Conservation (phyloP, 2,113 vertebrate genomes). For the Boleophthalmus pectinirostris region DNA sequence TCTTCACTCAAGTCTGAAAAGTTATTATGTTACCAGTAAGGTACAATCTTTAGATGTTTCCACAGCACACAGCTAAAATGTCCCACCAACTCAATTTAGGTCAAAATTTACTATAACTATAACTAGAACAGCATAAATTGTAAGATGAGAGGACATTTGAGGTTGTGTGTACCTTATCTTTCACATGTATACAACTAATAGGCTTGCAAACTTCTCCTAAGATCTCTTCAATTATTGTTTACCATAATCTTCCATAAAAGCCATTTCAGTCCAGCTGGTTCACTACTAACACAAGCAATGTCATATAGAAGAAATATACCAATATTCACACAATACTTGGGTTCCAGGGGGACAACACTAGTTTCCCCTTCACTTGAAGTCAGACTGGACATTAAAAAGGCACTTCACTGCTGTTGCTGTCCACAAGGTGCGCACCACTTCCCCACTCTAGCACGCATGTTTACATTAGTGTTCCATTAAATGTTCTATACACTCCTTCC, state of each 20-base stretch:
- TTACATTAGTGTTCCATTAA: constrained; percentile 39
- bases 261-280: constrained; percentile 76
- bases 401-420: constrained; percentile 70
- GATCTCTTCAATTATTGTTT: constrained; percentile 10
- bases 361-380: constrained; percentile 28
- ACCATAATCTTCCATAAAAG: constrained; percentile 47
- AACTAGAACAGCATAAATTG: constrained; percentile 15
- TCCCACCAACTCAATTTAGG: constrained; percentile 20
- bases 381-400: constrained; percentile 71
- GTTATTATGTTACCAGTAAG: constrained; percentile 14
- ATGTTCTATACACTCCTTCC: constrained; percentile 50
- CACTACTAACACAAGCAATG: constrained; percentile 42
- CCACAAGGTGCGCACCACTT: constrained; percentile 53
- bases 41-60: constrained; percentile 13
- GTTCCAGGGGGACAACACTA: constrained; percentile 23
- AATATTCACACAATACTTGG: constrained; percentile 16
- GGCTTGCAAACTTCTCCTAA: constrained; percentile 11
- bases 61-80: background rate
- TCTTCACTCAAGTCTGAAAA: constrained; percentile 26
- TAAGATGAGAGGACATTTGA: constrained; percentile 11
- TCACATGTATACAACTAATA: constrained; percentile 16
- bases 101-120: constrained; percentile 2
- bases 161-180: constrained; percentile 12
- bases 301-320: constrained; percentile 18
- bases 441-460: constrained; percentile 4